Percentiles rank a stretch among this genome's conserved stretches.
phyloP scores from a whole-genome alignment of 2,797 vertebrate species.

The Coreius guichenoti region DNA sequence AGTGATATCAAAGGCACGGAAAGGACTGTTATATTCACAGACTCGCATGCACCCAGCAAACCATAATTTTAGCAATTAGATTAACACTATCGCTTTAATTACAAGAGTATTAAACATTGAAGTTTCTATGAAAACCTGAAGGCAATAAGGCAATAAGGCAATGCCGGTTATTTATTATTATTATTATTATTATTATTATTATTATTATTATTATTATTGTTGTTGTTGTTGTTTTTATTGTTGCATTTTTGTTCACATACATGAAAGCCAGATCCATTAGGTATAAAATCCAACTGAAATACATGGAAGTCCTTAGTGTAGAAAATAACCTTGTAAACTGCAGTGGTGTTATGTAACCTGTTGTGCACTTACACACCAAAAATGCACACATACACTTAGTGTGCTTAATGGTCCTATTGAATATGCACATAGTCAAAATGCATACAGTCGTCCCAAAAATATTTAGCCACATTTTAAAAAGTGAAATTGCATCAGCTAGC shows the following conservation, averaged over 20 bases:
- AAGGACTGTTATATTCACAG: background rate
- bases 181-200: too few species aligned
- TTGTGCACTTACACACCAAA: background rate
- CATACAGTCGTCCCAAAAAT: background rate
- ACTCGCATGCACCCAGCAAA: background rate
- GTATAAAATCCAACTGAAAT: background rate
- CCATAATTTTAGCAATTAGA: conserved; percentile 9
- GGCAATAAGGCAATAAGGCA: background rate
- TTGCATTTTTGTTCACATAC: background rate
- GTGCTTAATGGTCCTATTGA: background rate
- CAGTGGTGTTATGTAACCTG: background rate
- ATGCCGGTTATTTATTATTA: background rate
- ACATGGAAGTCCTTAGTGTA: background rate
- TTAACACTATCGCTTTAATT: background rate
- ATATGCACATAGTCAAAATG: background rate
- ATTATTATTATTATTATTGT: too few species aligned
- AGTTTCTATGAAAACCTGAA: background rate
- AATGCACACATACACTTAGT: background rate
- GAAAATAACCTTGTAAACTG: background rate
- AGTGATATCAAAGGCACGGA: conserved; percentile 2
- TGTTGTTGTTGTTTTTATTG: background rate
- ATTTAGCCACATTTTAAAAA: background rate
- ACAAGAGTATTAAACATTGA: background rate
- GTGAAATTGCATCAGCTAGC: background rate
- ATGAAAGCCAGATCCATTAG: background rate